These are phyloP conservation scores for Electrophaes corylata DNA, from an alignment of 2,888 invertebrate genomes.

Conservation along the genomic window DNA sequence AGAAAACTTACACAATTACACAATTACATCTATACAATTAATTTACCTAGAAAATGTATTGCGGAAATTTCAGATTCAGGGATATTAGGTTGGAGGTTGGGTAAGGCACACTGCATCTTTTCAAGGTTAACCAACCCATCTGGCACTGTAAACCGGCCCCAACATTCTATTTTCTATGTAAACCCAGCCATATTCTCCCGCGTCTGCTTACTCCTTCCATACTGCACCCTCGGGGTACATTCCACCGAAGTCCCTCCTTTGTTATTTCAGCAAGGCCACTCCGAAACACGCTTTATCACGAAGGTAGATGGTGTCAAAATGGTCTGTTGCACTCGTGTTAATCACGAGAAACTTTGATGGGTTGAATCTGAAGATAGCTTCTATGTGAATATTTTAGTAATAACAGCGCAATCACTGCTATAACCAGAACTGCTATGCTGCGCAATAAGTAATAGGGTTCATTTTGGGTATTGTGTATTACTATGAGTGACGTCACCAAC, in stretches of 20 bases:
- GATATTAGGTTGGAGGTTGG: no score
- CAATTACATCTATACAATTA: no score
- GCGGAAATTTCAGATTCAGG: not conserved
- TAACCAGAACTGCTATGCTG: not conserved
- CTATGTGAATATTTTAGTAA: not conserved
- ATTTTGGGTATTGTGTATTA: no score
- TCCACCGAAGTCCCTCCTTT: conserved; percentile 32
- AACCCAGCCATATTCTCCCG: conserved; percentile 13
- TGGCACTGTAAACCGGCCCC: not conserved
- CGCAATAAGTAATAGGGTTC: no score
- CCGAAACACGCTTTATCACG: conserved; percentile 26
- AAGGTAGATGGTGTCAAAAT: conserved; percentile 33
- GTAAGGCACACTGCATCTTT: not conserved
- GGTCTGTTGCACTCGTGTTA: conserved; percentile 42
- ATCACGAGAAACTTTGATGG: conserved; percentile 36
- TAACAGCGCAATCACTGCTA: not conserved
- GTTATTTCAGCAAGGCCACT: conserved; percentile 26
- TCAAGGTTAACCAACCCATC: no score
- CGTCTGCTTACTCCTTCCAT: conserved; percentile 31
- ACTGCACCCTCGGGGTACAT: conserved; percentile 35
- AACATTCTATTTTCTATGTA: not conserved
- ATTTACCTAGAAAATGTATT: no score
- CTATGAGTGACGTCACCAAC: no score
- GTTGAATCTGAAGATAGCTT: conserved; percentile 11
- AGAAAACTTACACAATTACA: no score